Percentiles rank a stretch among this genome's conserved stretches.
These are phyloP conservation scores for Euleptes europaea DNA, from an alignment of 2,113 vertebrate species.

Conservation along the genomic window DNA sequence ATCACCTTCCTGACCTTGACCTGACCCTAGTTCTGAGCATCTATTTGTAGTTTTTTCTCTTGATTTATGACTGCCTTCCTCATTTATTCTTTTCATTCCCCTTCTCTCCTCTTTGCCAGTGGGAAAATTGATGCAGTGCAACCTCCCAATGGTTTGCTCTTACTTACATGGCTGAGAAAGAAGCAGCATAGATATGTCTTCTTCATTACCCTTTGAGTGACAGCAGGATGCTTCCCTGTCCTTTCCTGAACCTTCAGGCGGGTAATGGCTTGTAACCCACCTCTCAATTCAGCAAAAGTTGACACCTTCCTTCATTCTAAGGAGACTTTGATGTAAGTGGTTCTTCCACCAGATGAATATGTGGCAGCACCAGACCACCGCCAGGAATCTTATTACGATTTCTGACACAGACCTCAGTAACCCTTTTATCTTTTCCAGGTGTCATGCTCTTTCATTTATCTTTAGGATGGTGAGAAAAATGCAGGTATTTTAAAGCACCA, in stretches of 20 bases:
- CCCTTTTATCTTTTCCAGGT: conserved; percentile 17
- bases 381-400: conserved; percentile 16
- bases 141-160: not conserved
- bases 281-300: no score
- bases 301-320: no score
- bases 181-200: conserved; percentile 27
- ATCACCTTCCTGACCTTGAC: conserved; percentile 50
- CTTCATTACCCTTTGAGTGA: conserved; percentile 37
- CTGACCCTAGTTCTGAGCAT: conserved; percentile 44
- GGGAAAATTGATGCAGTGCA: conserved; percentile 36
- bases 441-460: no score
- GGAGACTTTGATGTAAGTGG: no score
- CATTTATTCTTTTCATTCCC: conserved; percentile 9
- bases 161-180: conserved; percentile 41
- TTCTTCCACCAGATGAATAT: not conserved
- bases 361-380: not conserved
- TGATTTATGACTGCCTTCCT: conserved; percentile 33
- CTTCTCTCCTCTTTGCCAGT: conserved; percentile 41
- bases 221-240: conserved; percentile 30
- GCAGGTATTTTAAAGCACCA: no score
- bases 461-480: no score
- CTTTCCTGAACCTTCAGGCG: conserved; percentile 48
- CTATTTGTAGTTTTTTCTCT: conserved; percentile 42
- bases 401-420: conserved; percentile 8
- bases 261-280: not conserved